These are phyloP conservation scores for Steatocranus sp. DNA, from an alignment of 2,797 vertebrate species.

Conservation along the genomic window DNA sequence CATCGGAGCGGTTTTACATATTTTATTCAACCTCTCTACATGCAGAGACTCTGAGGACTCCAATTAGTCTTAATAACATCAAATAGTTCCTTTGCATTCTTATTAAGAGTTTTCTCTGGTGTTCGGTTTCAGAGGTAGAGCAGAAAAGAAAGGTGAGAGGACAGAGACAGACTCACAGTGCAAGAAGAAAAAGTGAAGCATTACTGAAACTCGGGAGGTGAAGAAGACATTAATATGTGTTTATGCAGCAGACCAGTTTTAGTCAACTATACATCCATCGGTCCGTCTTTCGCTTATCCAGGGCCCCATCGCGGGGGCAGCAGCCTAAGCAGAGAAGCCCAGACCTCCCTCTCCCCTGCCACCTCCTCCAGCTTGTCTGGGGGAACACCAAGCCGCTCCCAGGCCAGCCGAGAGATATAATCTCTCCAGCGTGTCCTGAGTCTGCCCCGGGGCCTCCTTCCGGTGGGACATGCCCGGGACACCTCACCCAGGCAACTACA, in stretches of 20 bases:
- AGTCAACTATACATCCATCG: not conserved
- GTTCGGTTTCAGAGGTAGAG: not conserved
- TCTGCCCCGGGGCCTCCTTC: not conserved
- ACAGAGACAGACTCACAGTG: not conserved
- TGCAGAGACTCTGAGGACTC: not conserved
- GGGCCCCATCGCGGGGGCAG: not conserved
- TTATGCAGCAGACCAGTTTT: not conserved
- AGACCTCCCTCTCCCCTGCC: fast-evolving
- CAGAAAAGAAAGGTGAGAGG: not conserved
- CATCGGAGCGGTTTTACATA: not conserved
- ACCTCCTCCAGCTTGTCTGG: not conserved
- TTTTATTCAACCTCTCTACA: not conserved
- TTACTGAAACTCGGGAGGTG: not conserved
- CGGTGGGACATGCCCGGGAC: too few species aligned
- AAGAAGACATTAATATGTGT: not conserved
- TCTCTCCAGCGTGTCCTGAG: not conserved
- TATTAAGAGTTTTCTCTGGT: not conserved
- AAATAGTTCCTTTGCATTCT: not conserved
- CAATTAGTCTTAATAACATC: not conserved
- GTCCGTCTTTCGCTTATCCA: not conserved
- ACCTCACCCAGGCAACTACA: not conserved
- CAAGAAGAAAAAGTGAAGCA: not conserved
- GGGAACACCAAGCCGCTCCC: not conserved
- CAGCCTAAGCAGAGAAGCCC: not conserved
- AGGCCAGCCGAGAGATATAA: not conserved